Percentiles rank a stretch among this genome's conserved stretches.
These are phyloP conservation scores for Danio albolineatus DNA, from an alignment of 2,797 vertebrate genomes.

Conservation along the genomic window DNA sequence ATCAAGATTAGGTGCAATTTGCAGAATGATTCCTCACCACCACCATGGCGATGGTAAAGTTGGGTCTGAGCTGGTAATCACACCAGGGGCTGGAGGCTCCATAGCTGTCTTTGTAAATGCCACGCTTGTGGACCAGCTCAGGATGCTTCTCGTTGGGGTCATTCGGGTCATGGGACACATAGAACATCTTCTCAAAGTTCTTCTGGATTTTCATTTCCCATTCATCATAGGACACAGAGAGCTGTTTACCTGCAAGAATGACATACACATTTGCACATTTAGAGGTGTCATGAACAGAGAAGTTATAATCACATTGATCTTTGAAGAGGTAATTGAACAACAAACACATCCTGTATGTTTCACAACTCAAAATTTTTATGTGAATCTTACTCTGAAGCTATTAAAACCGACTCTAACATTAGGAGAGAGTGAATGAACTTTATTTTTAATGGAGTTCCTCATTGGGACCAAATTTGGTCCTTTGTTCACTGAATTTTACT, in stretches of 20 bases:
- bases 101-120: constrained; percentile 93
- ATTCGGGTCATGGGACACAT: constrained; percentile 82
- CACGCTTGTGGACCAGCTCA: constrained; percentile 90
- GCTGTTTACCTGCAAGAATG: constrained; percentile 74
- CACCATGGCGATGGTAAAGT: constrained; percentile 94
- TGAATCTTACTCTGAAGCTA: too few species aligned
- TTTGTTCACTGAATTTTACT: too few species aligned
- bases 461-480: too few species aligned
- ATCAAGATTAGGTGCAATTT: not conserved
- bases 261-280: not conserved
- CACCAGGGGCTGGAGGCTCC: constrained; percentile 96
- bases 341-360: too few species aligned
- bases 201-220: constrained; percentile 86
- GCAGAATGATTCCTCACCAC: constrained; percentile 81
- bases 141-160: constrained; percentile 84
- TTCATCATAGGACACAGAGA: constrained; percentile 81
- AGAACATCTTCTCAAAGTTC: constrained; percentile 86
- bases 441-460: too few species aligned
- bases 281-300: too few species aligned
- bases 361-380: too few species aligned
- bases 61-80: constrained; percentile 96
- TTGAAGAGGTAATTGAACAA: too few species aligned
- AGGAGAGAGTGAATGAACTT: too few species aligned
- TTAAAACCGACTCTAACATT: too few species aligned
- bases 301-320: too few species aligned